Evolutionary conservation across 2,113 vertebrate genomes (phyloP).

Genomic region (Brachirus orientalis): DNA sequence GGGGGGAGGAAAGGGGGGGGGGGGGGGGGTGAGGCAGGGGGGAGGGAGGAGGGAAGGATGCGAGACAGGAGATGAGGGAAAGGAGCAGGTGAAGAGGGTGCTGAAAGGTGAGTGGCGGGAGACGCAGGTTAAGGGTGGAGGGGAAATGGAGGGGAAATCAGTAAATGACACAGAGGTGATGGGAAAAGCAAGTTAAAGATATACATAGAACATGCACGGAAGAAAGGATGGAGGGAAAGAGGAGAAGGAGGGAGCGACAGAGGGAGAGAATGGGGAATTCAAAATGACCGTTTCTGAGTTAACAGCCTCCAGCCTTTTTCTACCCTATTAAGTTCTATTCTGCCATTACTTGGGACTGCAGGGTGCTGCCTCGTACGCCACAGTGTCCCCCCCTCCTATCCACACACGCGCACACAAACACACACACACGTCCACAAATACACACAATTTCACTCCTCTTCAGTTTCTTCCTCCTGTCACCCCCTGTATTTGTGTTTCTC

Average conservation of each 20-base stretch:
- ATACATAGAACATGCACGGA: conserved; percentile 47
- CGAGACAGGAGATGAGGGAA: conserved; percentile 4
- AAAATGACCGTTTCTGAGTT: conserved; percentile 85
- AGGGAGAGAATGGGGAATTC: conserved; percentile 75
- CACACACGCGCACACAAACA: conserved; percentile 19
- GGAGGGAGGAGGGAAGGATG: conserved; percentile 12
- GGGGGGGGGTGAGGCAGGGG: conserved; percentile 30
- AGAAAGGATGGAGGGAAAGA: conserved; percentile 51
- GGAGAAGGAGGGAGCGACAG: conserved; percentile 45
- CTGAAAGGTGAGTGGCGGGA: conserved; percentile 45
- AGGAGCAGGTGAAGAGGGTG: conserved; percentile 24
- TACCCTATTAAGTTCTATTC: conserved; percentile 86
- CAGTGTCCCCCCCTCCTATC: conserved; percentile 45
- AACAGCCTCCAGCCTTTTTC: conserved; percentile 85
- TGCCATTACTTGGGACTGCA: conserved; percentile 81
- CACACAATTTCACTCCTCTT: conserved; percentile 9
- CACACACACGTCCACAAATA: conserved; percentile 20
- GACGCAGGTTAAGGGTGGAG: conserved; percentile 59
- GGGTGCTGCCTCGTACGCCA: conserved; percentile 73
- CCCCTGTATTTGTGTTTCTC: conserved; percentile 14
- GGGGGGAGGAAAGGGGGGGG: conserved; percentile 36
- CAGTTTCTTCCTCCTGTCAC: conserved; percentile 30
- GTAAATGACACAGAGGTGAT: conserved; percentile 57
- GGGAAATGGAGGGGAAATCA: conserved; percentile 13
- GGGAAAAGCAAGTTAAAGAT: conserved; percentile 56